A percentile compares a stretch with the other conserved stretches of the same genome.
Conservation (phyloP, 2,113 vertebrate species). For the Solenodon paradoxus region DNA sequence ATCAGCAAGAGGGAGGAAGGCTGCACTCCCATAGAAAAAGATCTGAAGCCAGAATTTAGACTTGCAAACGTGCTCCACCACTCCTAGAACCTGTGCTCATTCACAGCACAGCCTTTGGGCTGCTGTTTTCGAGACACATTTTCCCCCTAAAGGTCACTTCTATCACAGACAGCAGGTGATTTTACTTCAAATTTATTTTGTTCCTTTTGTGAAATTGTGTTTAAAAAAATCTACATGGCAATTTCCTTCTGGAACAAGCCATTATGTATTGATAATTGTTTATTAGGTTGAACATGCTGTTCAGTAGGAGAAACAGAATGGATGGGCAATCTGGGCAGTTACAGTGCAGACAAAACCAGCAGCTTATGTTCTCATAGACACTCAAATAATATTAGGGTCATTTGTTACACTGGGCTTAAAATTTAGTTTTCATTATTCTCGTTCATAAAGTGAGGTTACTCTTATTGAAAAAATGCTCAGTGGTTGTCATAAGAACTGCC, state of each 20-base stretch:
- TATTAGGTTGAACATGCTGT: constrained; percentile 63
- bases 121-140: background rate
- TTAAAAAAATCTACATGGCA: background rate
- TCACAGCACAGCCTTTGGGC: rapidly evolving
- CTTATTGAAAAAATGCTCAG: constrained; percentile 1
- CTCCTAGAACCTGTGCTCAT: background rate
- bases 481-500: background rate
- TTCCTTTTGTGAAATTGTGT: constrained; percentile 30
- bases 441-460: constrained; percentile 43
- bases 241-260: constrained; percentile 66
- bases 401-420: constrained; percentile 53
- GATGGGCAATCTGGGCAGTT: constrained; percentile 63
- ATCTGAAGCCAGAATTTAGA: background rate
- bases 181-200: background rate
- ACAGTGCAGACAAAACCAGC: constrained; percentile 63
- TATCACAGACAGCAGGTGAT: background rate
- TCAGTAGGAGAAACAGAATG: constrained; percentile 66
- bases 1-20: background rate
- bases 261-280: constrained; percentile 76
- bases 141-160: background rate
- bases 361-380: constrained; percentile 59
- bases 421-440: constrained; percentile 32
- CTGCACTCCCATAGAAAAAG: background rate
- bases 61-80: background rate
- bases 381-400: constrained; percentile 59